Evolutionary conservation across 2,888 invertebrate genomes (phyloP), one percentile per base, ranked within the genome.

Genomic region (Tetramorium bicarinatum): DNA sequence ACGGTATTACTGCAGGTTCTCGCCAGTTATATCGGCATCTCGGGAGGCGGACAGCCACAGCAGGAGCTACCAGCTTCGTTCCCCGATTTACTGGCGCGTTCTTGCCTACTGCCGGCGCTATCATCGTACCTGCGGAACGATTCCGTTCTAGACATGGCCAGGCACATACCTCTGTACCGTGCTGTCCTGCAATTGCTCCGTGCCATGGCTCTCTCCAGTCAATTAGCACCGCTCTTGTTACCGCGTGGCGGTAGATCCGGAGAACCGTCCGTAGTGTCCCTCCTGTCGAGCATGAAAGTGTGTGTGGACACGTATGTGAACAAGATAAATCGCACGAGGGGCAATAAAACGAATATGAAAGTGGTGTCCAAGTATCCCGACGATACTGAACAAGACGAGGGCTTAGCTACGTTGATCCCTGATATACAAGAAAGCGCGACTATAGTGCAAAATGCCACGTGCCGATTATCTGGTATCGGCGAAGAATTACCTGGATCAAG

Each of bases 91-190:
- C 94, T 99, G 25, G 96, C 97, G 62, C 96, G 97, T 93, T 99
- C 99, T 84, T 98, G 98, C 91, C 96, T 99, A 29, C 96, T 99
- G 86, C 98, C 98, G 29, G 98, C 98, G 34, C 96, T 99, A 41
- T 98, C 98, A 92, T 98, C 98, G 0, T 99, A 99, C 94, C 96
- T 99, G 77, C 96, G 98, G 90, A 99, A 99, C 93, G 99, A 99
- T 95, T 99, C 99, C 96, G 99, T 99, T 90, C 95, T 99, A 95
- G 99, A 99, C 95, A 99, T 99, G 97, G 98, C 99, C n/a, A 96
- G 99, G 25, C 99, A 99, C 95, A 98, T 99, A 95, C 98, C 99
- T 41, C 96, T 99, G 91, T 99, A 99, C 95, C 97, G 97, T 90
- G 97, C 98, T 88, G 97, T 99, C 92, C 95, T 99, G 91, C 97